Base-by-base conservation (phyloP, 1,140 invertebrate species). In the Drosophila repleta region DNA sequence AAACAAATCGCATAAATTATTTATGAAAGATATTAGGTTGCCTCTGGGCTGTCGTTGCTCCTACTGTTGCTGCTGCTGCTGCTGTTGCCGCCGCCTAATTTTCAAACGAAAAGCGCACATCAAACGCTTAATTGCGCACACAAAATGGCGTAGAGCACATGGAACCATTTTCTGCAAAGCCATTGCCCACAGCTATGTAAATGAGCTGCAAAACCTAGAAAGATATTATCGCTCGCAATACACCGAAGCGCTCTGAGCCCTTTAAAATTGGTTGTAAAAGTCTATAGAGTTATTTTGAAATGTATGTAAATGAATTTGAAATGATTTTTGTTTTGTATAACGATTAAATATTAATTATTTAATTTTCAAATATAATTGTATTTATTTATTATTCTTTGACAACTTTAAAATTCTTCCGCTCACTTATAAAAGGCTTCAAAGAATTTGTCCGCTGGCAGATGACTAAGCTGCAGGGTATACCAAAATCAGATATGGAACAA, bases 1-100 rank as follows among this genome's bases (percentile, higher is more conserved):
- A 75, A 65, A 70, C 60, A 70, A 70, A 70, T 53, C 60, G 48
- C 56, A 75, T 75, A 66, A 75, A 75, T 75, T 75, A 75, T 72
- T 60, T 56, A 75, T 72, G 61, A 61, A 66, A 71, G 45, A 58
- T 62, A 53, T 65, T 61, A 43, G 46, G 11, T 66, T 56, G 68
- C 68, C 62, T 39, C 62, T 37, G 52, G 67, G 41, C 24, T 57
- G 13, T 46, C 13, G 41, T 7, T 18, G 17, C 11, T 18, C n/a
- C 24, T 32, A 10, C 41, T 20, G 15, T 8, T 53, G n/a, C 11
- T 46, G 20, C 52, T 24, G 45, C 15, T 43, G 35, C 35, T 26
- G 24, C 55, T 62, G n/a, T 43, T 49, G 17, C 57, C 45, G 8
- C 39, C 39, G 46, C 37, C 48, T 53, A 67, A 67, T 72, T 72